Conservation (phyloP, 2,888 invertebrate species). For the Carcina quercana region DNA sequence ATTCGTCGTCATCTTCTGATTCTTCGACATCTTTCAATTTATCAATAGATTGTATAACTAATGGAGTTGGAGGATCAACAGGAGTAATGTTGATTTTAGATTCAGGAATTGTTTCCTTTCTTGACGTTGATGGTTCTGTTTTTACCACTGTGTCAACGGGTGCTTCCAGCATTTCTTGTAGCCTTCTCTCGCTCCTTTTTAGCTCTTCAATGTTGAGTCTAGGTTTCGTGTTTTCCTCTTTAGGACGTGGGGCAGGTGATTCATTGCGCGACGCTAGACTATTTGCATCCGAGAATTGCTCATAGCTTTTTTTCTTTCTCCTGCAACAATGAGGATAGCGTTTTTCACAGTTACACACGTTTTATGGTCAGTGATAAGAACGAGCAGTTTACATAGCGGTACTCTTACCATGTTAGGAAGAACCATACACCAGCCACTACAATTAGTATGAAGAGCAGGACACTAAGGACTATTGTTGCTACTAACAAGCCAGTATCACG, state of each 20-base stretch:
- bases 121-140: constrained; percentile 24
- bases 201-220: constrained; percentile 52
- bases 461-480: constrained; percentile 52
- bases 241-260: constrained; percentile 28
- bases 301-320: constrained; percentile 39
- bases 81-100: constrained; percentile 32
- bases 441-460: constrained; percentile 50
- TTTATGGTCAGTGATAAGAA: constrained; percentile 22
- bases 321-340: constrained; percentile 29
- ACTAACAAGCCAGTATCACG: constrained; percentile 51
- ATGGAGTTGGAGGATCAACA: constrained; percentile 32
- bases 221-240: constrained; percentile 33
- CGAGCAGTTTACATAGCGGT: constrained; percentile 29
- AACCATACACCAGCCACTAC: constrained; percentile 42
- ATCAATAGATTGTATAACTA: constrained; percentile 59
- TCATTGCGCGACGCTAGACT: constrained; percentile 42
- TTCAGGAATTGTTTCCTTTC: constrained; percentile 21
- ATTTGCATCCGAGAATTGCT: constrained; percentile 42
- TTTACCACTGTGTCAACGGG: constrained; percentile 33
- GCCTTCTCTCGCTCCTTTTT: constrained; percentile 50
- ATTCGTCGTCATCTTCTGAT: constrained; percentile 55
- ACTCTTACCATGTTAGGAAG: constrained; percentile 52
- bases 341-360: constrained; percentile 5
- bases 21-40: constrained; percentile 53
- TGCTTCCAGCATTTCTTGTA: constrained; percentile 51